These are phyloP conservation scores for Polylopha cassiicola DNA, from an alignment of 2,888 invertebrate genomes.

Conservation along the genomic window DNA sequence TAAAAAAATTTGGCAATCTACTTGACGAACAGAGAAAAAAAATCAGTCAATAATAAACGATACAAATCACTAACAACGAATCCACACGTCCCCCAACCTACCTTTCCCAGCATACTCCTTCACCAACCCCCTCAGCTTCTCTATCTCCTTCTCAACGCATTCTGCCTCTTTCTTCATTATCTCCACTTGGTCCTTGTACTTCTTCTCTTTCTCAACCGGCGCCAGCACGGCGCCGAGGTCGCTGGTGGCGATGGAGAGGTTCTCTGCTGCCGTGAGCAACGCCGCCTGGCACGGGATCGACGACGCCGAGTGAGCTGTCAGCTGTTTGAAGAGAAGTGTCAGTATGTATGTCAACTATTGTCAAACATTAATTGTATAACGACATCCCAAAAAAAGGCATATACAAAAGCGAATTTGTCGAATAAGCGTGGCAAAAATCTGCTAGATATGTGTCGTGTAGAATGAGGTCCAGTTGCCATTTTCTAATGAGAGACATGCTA, in stretches of 20 bases:
- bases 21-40: too few relatives aligned
- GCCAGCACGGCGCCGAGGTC: constrained; percentile 28
- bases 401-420: too few relatives aligned
- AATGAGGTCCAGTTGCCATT: too few relatives aligned
- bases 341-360: not conserved
- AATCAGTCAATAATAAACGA: too few relatives aligned
- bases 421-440: too few relatives aligned
- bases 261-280: too few relatives aligned
- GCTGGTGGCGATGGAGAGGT: constrained; percentile 32
- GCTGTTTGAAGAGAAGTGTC: constrained; percentile 25
- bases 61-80: too few relatives aligned
- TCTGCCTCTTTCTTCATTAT: constrained; percentile 27
- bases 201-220: constrained; percentile 24
- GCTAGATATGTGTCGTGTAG: too few relatives aligned
- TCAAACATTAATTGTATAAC: not conserved
- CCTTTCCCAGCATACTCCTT: constrained; percentile 15
- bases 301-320: constrained; percentile 38
- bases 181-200: constrained; percentile 25
- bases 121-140: constrained; percentile 24
- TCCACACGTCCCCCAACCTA: too few relatives aligned
- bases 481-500: too few relatives aligned
- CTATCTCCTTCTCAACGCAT: constrained; percentile 26
- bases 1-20: too few relatives aligned
- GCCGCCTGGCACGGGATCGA: constrained; percentile 34
- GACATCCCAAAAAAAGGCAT: too few relatives aligned